Conservation (phyloP, 1,140 invertebrate genomes). For the Drosophila watanabei region DNA sequence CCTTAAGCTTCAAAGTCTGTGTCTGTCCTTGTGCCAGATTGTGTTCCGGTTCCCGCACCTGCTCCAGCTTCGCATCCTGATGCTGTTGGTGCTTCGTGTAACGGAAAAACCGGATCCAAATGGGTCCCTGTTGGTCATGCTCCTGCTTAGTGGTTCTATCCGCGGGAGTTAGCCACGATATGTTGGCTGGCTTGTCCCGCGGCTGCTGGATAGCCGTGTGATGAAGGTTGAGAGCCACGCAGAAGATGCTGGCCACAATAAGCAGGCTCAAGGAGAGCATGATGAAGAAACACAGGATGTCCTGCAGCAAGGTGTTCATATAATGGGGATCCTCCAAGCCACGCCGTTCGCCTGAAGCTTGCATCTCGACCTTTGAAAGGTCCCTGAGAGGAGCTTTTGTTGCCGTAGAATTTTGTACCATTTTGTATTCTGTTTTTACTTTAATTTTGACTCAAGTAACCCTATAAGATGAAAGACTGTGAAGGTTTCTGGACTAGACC, state of each 20-base stretch:
- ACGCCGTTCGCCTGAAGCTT: background rate
- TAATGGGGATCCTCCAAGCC: background rate
- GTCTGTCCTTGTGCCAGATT: background rate
- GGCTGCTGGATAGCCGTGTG: background rate
- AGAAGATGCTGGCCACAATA: constrained; percentile 30
- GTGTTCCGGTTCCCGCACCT: background rate
- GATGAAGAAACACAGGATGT: constrained; percentile 52
- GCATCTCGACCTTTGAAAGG: constrained; percentile 31
- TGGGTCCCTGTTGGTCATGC: background rate
- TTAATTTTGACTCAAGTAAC: constrained; percentile 43
- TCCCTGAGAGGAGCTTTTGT: constrained; percentile 16
- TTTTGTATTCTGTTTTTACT: background rate
- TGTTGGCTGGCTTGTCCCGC: background rate
- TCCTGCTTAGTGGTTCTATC: background rate
- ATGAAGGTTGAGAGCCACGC: constrained; percentile 19
- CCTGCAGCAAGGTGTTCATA: constrained; percentile 30
- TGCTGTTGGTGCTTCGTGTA: background rate
- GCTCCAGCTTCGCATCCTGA: background rate
- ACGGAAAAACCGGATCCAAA: constrained; percentile 13
- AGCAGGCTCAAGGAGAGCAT: constrained; percentile 36
- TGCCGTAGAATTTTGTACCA: background rate
- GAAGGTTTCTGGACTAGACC: background rate
- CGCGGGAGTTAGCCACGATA: background rate
- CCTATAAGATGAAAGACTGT: constrained; percentile 21
- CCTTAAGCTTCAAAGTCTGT: no score